Evolutionary conservation across 2,113 vertebrate species (phyloP).

Genomic region (Zosterops pallidus): DNA sequence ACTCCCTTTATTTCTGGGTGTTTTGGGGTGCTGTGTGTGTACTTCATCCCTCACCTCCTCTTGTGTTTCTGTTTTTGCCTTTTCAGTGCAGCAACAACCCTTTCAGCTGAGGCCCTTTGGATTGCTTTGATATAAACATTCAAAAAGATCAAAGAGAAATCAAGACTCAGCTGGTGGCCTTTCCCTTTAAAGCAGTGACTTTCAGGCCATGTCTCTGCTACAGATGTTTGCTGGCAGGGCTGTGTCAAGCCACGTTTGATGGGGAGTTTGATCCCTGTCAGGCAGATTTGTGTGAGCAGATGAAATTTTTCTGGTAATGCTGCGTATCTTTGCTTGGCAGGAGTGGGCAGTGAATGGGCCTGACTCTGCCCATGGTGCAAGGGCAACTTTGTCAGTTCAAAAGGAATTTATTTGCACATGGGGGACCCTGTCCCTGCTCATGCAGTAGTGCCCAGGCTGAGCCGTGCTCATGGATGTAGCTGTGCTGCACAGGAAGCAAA

Average conservation of each 20-base stretch:
- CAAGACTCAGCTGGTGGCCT: conserved; percentile 37
- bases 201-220: background rate
- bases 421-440: background rate
- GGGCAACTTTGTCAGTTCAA: background rate
- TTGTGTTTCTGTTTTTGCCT: background rate
- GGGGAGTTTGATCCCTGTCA: conserved; percentile 20
- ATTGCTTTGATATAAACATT: conserved; percentile 26
- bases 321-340: background rate
- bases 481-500: background rate
- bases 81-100: background rate
- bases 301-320: background rate
- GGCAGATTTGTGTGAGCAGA: background rate
- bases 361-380: background rate
- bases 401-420: background rate
- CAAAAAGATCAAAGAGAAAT: conserved; percentile 29
- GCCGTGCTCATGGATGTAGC: fast-evolving
- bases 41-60: background rate
- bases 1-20: background rate
- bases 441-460: background rate
- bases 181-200: conserved; percentile 15
- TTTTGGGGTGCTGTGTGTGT: background rate
- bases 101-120: background rate
- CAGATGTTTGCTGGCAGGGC: conserved; percentile 40
- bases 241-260: background rate
- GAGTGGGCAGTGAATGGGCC: background rate